These are phyloP conservation scores for Periophthalmodon schlosseri DNA, from an alignment of 2,113 vertebrate genomes.

Conservation along the genomic window DNA sequence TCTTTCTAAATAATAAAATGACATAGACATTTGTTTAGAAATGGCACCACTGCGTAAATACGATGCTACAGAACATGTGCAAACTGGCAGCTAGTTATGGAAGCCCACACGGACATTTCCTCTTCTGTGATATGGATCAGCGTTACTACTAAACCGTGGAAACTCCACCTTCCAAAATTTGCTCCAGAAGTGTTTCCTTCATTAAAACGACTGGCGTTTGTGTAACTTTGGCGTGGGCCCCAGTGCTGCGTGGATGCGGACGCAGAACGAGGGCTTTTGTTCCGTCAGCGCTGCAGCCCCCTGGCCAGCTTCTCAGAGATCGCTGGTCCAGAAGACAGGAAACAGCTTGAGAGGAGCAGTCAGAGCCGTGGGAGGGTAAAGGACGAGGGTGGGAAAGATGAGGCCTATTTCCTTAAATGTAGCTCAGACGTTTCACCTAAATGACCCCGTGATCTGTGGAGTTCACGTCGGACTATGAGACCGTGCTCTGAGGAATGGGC, in stretches of 20 bases:
- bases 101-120: constrained; percentile 7
- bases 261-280: constrained; percentile 22
- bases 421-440: constrained; percentile 50
- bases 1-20: too few species aligned
- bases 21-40: too few species aligned
- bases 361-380: constrained; percentile 74
- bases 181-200: constrained; percentile 3
- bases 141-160: not conserved
- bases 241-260: not conserved
- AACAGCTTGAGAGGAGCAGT: constrained; percentile 80
- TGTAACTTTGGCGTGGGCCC: not conserved
- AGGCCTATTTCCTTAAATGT: constrained; percentile 75
- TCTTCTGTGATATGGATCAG: constrained; percentile 3
- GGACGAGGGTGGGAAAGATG: constrained; percentile 56
- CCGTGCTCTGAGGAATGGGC: not conserved
- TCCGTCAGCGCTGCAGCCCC: constrained; percentile 52
- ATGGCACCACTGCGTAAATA: not conserved
- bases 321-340: constrained; percentile 79
- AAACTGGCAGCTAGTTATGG: constrained; percentile 19
- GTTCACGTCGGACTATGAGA: constrained; percentile 13
- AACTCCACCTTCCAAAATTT: not conserved
- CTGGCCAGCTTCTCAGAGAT: constrained; percentile 66
- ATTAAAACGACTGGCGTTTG: not conserved
- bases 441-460: constrained; percentile 25
- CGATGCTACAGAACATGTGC: constrained; percentile 9